Percentiles rank a stretch among this genome's conserved stretches.
Conservation (phyloP, 2,113 vertebrate genomes). For the Lycocorax pyrrhopterus region DNA sequence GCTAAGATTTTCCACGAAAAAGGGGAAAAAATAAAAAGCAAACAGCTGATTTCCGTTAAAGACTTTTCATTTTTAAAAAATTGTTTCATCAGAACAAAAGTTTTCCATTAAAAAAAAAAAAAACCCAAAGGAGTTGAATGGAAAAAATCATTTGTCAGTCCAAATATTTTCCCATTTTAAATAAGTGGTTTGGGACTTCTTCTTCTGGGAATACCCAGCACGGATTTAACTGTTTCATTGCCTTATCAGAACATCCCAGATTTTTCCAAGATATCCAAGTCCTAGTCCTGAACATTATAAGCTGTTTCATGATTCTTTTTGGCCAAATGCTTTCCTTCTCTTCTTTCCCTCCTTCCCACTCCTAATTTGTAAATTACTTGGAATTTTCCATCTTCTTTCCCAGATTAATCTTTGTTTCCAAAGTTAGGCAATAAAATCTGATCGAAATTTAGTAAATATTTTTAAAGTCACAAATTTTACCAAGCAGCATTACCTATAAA, state of each 20-base stretch:
- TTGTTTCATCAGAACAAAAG: not conserved
- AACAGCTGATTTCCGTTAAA: constrained; percentile 34
- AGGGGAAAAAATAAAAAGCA: not conserved
- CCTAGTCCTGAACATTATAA: not conserved
- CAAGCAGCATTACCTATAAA: not conserved
- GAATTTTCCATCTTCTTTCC: not conserved
- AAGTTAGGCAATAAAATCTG: not conserved
- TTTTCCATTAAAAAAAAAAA: not conserved
- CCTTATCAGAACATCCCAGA: not conserved
- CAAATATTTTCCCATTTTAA: constrained; percentile 27
- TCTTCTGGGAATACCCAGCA: not conserved
- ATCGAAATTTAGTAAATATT: not conserved
- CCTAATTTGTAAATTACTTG: not conserved
- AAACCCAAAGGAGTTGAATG: not conserved
- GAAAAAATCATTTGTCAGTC: not conserved
- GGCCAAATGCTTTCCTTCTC: not conserved
- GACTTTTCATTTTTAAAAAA: not conserved
- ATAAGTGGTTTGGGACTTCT: not conserved
- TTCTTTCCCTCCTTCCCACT: not conserved
- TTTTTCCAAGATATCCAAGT: not conserved
- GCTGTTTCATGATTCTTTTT: not conserved
- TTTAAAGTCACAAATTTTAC: not conserved
- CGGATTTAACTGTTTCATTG: not conserved
- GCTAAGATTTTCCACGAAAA: not conserved
- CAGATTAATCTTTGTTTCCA: not conserved